Base-by-base conservation (phyloP, 37 sponge, comb jelly and placozoan species). In the Hormiphora californensis region DNA sequence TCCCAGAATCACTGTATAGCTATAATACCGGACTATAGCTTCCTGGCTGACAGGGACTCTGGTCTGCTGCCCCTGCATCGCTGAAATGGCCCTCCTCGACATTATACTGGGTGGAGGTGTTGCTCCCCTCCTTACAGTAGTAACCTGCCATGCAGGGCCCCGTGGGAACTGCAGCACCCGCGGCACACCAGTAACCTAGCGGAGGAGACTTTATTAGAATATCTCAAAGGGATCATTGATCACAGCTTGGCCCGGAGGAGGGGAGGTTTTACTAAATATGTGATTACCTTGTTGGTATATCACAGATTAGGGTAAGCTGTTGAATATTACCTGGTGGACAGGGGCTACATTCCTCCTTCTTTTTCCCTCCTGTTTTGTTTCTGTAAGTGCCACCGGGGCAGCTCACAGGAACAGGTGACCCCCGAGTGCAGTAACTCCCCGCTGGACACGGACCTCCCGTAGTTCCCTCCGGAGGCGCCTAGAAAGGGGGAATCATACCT, bases 361-460 rank as follows among this genome's bases (percentile, higher is more conserved):
- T 69, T 53, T 63, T 55, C 15, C 38, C 67, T 37, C 68, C 68
- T 28, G 39, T 33, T 8, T 30, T 43, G 1, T 30, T 32, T 44
- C 67, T 44, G 87, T 61, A 87, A 36, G 23, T 54, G 1, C 89
- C 89, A 1, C 59, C 44, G 21, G 32, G 19, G 31, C 89, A 88
- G 39, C 8, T 11, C 33, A 39, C 33, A n/a, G 89, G 85, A 0
- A 54, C 15, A 31, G 89, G 32, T 5, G 86, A 87, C 46, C 65
- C 57, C 54, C 62, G 9, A 39, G 89, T 85, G 28, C 89, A 88
- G 89, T 88, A 85, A 2, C 49, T 41, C 7, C 89, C 89, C 32
- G 57, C 57, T 15, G 89, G 89, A 63, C 87, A 87, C 9, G 68
- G 54, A 8, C 54, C 87, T 32, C 87, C 87, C 17, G 68, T 63